Evolutionary conservation across 2,113 vertebrate genomes (phyloP), one percentile per base, ranked within the genome.

Genomic region (Rhinogobius similis): DNA sequence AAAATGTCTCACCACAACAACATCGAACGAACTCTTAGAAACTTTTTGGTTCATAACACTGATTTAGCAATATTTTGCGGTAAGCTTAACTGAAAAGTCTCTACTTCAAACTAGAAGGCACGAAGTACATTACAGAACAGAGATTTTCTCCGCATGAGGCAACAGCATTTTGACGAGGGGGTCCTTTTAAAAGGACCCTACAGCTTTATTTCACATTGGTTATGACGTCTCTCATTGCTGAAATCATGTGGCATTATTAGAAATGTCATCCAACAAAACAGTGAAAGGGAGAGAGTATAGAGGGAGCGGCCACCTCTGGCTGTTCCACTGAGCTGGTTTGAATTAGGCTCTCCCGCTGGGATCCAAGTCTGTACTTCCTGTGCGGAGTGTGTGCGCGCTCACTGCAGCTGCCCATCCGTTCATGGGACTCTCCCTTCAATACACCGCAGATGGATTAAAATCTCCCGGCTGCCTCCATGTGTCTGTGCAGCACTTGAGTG

Each of bases 281-380:
- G 36, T 50, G 38, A 64, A 69, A 74, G 61, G 62, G 82, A 77
- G 72, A 76, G 71, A 24, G 79, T 62, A 80, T 65, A 78, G 77
- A 69, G 85, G 84, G 76, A 88, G 75, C 69, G 70, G 85, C 88
- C 86, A 90, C 90, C 88, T 83, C 86, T 90, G 88, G 89, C 91
- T 90, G 81, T 91, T 93, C 86, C 85, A 90, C 87, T 84, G 84
- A 82, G 89, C 93, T 94, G 93, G 89, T 94, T 93, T 92, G 91
- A 93, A 93, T 94, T 94, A 93, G 82, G 88, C 89, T 89, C 91
- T 89, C 91, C 92, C 88, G 84, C 89, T 86, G 89, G 90, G 88
- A 92, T 88, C 88, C 88, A 92, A 90, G 91, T 82, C 86, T 92
- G 90, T 83, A 90, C 91, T 92, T 93, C 91, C 93, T 92, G 91